phyloP scores from a whole-genome alignment of 2,113 vertebrate genomes.

The Etheostoma spectabile region DNA sequence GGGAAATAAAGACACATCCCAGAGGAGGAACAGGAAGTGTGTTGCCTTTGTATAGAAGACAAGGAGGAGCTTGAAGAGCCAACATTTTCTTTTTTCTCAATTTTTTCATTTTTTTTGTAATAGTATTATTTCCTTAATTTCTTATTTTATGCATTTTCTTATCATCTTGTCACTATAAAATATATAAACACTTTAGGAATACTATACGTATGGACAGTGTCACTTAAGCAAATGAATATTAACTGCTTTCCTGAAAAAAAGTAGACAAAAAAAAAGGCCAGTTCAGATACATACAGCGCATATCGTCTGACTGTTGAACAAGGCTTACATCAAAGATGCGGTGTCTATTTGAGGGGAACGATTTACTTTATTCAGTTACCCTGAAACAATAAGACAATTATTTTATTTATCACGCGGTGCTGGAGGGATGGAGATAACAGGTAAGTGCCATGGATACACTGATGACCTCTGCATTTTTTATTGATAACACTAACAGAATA shows the following conservation, averaged over 20 bases:
- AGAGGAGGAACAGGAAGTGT: constrained; percentile 13
- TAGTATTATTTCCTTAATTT: too few species aligned
- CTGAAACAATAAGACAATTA: constrained; percentile 47
- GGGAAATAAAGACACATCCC: constrained; percentile 41
- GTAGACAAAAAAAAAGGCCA: neutral
- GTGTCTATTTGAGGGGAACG: neutral
- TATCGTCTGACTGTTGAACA: neutral
- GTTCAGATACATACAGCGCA: neutral
- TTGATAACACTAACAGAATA: constrained; percentile 71
- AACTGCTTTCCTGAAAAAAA: too few species aligned
- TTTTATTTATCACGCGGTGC: constrained; percentile 48
- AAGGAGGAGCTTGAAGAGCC: too few species aligned
- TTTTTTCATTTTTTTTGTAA: too few species aligned
- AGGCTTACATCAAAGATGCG: constrained; percentile 16
- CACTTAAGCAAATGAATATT: too few species aligned
- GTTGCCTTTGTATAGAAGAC: neutral
- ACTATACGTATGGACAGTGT: too few species aligned
- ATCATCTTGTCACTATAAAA: too few species aligned
- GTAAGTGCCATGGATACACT: constrained; percentile 45
- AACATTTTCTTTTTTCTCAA: too few species aligned
- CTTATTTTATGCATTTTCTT: too few species aligned
- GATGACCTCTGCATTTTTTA: constrained; percentile 56
- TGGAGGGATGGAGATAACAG: constrained; percentile 63
- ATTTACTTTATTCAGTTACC: constrained; percentile 51
- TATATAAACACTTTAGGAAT: too few species aligned